Base-by-base conservation (phyloP, 2,888 invertebrate genomes). In the Mechanitis mazaeus region DNA sequence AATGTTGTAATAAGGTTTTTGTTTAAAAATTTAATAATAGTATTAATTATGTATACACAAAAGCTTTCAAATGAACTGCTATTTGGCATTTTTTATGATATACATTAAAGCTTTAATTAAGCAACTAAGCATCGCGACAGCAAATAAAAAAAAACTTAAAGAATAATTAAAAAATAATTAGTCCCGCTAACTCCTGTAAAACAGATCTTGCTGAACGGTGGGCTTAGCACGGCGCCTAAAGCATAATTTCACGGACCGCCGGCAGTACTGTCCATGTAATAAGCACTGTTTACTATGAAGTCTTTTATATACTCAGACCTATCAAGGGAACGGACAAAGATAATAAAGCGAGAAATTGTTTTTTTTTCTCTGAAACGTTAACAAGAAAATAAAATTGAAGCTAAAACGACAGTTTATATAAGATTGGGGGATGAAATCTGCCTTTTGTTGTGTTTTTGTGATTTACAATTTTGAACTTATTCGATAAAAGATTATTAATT, bases 241-340 rank as follows among this genome's bases (percentile, higher is more conserved):
- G 84, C 81, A 85, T 85, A 84, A 86, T 87, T 86, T 86, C 85
- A 84, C 83, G 86, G 81, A 69, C 78, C 78, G 79, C 71, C 76
- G 80, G 75, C 76, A 72, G 74, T 73, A 75, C 75, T 74, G 83
- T 77, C 80, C 80, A 76, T 65, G 81, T 84, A 85, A 84, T 86
- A 82, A 80, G 80, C 77, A 68, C 59, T 83, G 83, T 83, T 83
- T 82, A 83, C 80, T 54, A 77, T 73, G 75, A 66, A 75, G 78
- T 77, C 75, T 79, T 75, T 77, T 73, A 64, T 67, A 58, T 64
- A 64, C 65, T 60, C 61, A 31, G 59, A 60, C 54, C 60, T 57
- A 68, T 65, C 64, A 58, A 55, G 62, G 57, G 60, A 67, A 12
- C 11, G 42, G 42, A 54, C 11, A 38, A 20, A 42, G 55, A 54